Evolutionary conservation across 2,113 vertebrate species (phyloP).

Genomic region (Nycticebus coucang): DNA sequence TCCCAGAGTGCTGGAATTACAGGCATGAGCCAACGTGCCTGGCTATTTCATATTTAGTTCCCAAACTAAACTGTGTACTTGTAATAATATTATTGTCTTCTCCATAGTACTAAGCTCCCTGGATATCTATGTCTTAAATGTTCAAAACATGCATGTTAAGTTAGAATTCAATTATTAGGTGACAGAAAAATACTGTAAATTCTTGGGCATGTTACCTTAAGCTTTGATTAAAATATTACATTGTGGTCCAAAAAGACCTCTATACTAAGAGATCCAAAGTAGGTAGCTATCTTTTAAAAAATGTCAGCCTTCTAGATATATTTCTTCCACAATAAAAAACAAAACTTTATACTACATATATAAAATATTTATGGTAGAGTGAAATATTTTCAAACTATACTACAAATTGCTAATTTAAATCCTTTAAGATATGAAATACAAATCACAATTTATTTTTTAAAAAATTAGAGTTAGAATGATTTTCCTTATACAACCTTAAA

Average conservation of each 20-base stretch:
- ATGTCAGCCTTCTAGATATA: neutral
- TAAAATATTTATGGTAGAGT: slow-evolving; percentile 31
- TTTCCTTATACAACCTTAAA: neutral
- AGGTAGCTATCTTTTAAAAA: neutral
- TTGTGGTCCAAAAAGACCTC: neutral
- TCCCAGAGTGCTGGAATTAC: too few relatives aligned
- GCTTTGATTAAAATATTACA: neutral
- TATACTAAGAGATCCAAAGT: neutral
- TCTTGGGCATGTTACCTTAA: neutral
- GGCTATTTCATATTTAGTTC: slow-evolving; percentile 24
- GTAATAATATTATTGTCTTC: neutral
- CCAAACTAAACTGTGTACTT: neutral
- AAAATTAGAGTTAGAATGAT: neutral
- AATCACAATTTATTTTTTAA: neutral
- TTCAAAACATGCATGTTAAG: neutral
- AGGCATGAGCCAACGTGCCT: too few relatives aligned
- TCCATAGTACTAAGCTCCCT: neutral
- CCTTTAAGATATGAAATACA: neutral
- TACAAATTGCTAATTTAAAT: slow-evolving; percentile 24
- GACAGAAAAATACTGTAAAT: neutral
- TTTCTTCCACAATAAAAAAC: neutral
- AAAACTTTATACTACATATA: neutral
- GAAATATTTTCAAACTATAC: neutral
- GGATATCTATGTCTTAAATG: neutral
- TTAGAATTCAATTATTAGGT: slow-evolving; percentile 6